Base-by-base conservation (phyloP, 2,888 invertebrate genomes). In the Meteorus colon region DNA sequence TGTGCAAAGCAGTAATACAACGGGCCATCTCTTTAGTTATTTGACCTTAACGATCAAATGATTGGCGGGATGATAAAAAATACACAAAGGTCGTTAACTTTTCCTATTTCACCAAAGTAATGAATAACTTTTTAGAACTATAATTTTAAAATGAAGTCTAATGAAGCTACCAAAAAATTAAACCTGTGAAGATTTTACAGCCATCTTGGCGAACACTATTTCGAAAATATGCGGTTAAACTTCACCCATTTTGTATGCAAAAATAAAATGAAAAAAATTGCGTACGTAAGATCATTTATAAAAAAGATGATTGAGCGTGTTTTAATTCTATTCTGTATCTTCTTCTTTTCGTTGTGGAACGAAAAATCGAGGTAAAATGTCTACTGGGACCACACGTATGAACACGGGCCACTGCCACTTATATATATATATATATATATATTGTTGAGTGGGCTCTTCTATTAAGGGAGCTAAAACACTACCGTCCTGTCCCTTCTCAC, bases 311-410 rank as follows among this genome's bases (percentile, higher is more conserved):
- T 41, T 48, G n/a, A 48, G 14, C 16, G 48, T 48, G n/a, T 48
- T 48, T 45, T 48, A 4, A n/a, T 48, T n/a, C 14, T 48, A n/a
- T n/a, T 48, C 16, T 16, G 16, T 48, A 14, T 48, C 4, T 16
- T 60, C 4, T 16, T 60, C 24, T 19, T 29, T 27, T 29, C 1
- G 8, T 24, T 8, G 19, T 60, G 5, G 19, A 29, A 14, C 14
- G 14, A 62, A 31, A 62, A 16, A n/a, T 62, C 31, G 31, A 62
- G 62, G 29, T 62, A 62, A 31, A 31, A 31, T 70, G 37, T 55
- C 41, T 27, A 70, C 60, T 14, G 59, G 59, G 70, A 70, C 70
- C 59, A 41, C 70, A 60, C 59, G 24, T 37, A 19, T 16, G 37
- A 8, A 62, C 62, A 62, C 55, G 31, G 1, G 27, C 62, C 62